Evolutionary conservation across 2,113 vertebrate genomes (phyloP).

Genomic region (Pelobates fuscus): DNA sequence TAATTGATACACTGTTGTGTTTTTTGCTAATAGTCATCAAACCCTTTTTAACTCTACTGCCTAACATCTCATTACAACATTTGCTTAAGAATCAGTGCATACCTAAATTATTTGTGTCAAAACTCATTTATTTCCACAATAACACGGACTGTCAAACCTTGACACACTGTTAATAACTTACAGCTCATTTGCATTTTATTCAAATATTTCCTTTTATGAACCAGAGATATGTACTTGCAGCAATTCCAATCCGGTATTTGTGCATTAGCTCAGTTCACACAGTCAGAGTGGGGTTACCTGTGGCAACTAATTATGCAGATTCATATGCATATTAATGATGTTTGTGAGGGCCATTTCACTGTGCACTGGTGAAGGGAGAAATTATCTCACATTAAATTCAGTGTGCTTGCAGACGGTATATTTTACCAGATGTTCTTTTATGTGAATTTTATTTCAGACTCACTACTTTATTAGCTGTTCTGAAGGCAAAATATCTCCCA

Average conservation of each 20-base stretch:
- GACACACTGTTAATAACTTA: conserved; percentile 82
- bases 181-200: conserved; percentile 81
- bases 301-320: conserved; percentile 77
- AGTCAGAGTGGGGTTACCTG: conserved; percentile 77
- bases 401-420: conserved; percentile 18
- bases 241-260: conserved; percentile 62
- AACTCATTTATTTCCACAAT: conserved; percentile 87
- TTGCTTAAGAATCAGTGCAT: conserved; percentile 81
- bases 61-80: conserved; percentile 74
- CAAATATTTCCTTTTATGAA: conserved; percentile 77
- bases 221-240: conserved; percentile 62
- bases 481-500: too few species aligned
- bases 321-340: conserved; percentile 76
- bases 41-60: conserved; percentile 70
- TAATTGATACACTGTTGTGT: conserved; percentile 69
- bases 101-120: conserved; percentile 84
- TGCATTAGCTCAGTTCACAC: conserved; percentile 70
- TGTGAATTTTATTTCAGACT: not conserved
- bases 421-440: conserved; percentile 39
- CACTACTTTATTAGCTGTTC: not conserved
- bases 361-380: conserved; percentile 58
- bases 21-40: conserved; percentile 72
- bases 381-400: conserved; percentile 54
- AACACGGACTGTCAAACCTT: conserved; percentile 78
- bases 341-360: conserved; percentile 59